phyloP scores from a whole-genome alignment of 2,113 vertebrate genomes.

The Sitta europaea region DNA sequence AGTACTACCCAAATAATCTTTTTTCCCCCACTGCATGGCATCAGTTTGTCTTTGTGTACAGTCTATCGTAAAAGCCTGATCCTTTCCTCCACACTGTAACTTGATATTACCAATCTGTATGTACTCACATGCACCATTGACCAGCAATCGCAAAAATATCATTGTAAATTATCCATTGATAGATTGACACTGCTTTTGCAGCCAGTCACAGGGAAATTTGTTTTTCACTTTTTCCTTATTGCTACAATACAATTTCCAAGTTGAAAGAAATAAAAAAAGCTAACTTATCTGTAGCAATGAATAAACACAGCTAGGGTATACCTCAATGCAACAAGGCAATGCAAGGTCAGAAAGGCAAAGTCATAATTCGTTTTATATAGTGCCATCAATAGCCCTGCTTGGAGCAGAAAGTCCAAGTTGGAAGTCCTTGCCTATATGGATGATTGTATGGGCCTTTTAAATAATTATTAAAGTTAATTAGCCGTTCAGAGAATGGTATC shows the following conservation, averaged over 20 bases:
- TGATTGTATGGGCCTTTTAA: not conserved
- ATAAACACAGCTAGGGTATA: not conserved
- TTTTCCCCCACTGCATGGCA: not conserved
- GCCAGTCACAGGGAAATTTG: not conserved
- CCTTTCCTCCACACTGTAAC: not conserved
- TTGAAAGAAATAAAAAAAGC: not conserved
- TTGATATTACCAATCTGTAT: not conserved
- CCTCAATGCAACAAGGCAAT: not conserved
- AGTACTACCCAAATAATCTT: accelerated
- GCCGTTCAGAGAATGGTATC: not conserved
- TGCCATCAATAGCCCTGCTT: not conserved
- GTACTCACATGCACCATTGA: not conserved
- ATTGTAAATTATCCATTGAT: not conserved
- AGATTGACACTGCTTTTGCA: not conserved
- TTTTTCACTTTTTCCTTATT: not conserved
- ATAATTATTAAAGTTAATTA: not conserved
- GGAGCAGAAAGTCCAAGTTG: not conserved
- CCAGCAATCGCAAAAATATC: not conserved
- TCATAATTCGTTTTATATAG: not conserved
- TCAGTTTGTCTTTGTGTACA: not conserved
- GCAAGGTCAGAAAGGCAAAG: not conserved
- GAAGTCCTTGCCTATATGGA: not conserved
- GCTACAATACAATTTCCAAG: not conserved
- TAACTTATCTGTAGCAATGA: not conserved
- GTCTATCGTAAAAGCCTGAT: not conserved